phyloP scores from a whole-genome alignment of 2,888 invertebrate species.

The Ptychoptera contaminata region DNA sequence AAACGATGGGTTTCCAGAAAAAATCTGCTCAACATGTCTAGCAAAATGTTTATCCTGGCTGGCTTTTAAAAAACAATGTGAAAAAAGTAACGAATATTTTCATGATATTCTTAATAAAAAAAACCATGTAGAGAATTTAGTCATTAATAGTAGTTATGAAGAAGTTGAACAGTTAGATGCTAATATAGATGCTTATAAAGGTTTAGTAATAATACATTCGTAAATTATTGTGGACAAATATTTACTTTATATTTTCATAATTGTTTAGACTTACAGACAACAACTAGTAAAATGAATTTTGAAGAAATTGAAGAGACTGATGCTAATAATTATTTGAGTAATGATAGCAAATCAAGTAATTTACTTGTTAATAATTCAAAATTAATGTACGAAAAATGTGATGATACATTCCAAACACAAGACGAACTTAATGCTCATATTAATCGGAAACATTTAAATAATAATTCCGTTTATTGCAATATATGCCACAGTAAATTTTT shows the following conservation, averaged over 20 bases:
- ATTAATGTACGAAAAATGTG: neutral
- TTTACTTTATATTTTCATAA: neutral
- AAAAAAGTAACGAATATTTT: conserved; percentile 15
- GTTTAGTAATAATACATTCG: neutral
- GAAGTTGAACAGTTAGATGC: neutral
- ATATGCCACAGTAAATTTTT: neutral
- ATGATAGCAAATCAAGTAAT: too few species aligned
- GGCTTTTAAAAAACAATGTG: conserved; percentile 32
- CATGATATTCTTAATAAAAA: neutral
- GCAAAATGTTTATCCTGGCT: conserved; percentile 29
- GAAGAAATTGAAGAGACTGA: neutral
- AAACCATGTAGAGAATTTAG: neutral
- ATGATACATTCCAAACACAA: neutral
- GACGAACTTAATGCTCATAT: neutral
- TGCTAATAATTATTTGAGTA: neutral
- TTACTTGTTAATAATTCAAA: too few species aligned
- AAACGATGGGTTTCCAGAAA: conserved; percentile 29
- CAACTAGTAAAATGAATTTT: neutral
- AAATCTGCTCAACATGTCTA: conserved; percentile 31
- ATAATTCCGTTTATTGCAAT: neutral
- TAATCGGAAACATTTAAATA: neutral
- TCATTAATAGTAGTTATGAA: neutral
- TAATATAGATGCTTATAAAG: neutral
- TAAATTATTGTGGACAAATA: neutral
- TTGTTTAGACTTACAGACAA: neutral